Percentiles rank a stretch among this genome's conserved stretches.
Conservation (phyloP, 2,113 vertebrate species). For the Limanda limanda region DNA sequence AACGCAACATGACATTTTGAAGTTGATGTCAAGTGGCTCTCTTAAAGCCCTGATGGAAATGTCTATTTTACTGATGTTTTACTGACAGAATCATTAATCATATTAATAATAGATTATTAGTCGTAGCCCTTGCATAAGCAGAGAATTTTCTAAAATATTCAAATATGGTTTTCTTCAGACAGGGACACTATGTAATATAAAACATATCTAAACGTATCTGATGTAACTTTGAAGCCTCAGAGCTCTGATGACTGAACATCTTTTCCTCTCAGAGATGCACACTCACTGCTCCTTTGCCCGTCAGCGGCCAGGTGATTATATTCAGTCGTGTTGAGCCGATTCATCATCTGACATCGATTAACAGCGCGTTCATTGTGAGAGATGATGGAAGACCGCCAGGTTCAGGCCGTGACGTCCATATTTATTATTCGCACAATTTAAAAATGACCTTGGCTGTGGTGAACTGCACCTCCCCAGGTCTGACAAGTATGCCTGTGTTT, state of each 20-base stretch:
- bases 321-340: conserved; percentile 23
- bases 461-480: conserved; percentile 40
- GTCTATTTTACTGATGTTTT: no score
- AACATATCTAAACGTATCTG: no score
- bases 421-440: conserved; percentile 66
- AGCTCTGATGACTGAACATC: neutral
- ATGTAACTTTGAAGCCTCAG: no score
- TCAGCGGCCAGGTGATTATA: neutral
- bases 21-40: no score
- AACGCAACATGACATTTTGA: no score
- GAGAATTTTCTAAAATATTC: no score
- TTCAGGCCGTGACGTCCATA: conserved; percentile 53
- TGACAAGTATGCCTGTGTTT: conserved; percentile 38
- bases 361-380: conserved; percentile 43
- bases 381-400: conserved; percentile 50
- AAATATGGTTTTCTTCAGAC: no score
- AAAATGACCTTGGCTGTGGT: conserved; percentile 55
- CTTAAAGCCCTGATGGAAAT: no score
- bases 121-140: no score
- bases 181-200: no score
- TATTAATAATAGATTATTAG: no score
- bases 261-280: neutral
- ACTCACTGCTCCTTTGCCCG: neutral
- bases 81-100: no score
- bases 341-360: conserved; percentile 63